Base-by-base conservation (phyloP, 1,140 invertebrate genomes). In the Ctenoplectra terminalis region DNA sequence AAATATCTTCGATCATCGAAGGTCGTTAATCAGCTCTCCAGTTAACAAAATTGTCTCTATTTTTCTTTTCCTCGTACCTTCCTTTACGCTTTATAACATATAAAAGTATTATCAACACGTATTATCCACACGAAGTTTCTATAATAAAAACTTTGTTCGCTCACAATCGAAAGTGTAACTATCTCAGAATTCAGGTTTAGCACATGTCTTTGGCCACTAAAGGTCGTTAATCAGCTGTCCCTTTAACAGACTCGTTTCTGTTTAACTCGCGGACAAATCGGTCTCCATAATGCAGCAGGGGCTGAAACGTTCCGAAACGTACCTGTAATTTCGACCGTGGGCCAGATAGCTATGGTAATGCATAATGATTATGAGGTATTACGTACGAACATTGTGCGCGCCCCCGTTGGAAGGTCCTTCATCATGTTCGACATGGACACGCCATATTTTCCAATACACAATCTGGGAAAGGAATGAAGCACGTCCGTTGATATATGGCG, bases 391-490 rank as follows among this genome's bases (percentile, higher is more conserved):
- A 76, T 83, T 64, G 60, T 80, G 74, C 64, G 48, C 52, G 26
- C 52, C 20, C 74, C n/a, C 37, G 34, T n/a, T 54, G 52, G 46
- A 76, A 63, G 72, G 56, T 64, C 75, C 88, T 89, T 80, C 72
- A 87, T 89, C 88, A 89, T 84, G 77, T 89, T 86, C 83, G 86
- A 83, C 81, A 46, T 87, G 86, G 81, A 87, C 84, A 75, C 71
- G 84, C 88, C 83, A 89, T 89, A 86, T 89, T 89, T 89, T 87
- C 88, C 88, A 87, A 89, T 89, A 87, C 86, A 89, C 85, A 87
- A 89, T 89, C 88, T 86, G 76, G 81, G 66, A 87, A 87, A 89
- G 88, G 82, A 89, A 89, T 83, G 84, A 86, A 88, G 78, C 61
- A 43, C 61, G 76, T 54, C 64, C 52, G 83, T 58, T 87, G 88